Conservation (phyloP, 1,140 invertebrate species). For the Littorina saxatilis region DNA sequence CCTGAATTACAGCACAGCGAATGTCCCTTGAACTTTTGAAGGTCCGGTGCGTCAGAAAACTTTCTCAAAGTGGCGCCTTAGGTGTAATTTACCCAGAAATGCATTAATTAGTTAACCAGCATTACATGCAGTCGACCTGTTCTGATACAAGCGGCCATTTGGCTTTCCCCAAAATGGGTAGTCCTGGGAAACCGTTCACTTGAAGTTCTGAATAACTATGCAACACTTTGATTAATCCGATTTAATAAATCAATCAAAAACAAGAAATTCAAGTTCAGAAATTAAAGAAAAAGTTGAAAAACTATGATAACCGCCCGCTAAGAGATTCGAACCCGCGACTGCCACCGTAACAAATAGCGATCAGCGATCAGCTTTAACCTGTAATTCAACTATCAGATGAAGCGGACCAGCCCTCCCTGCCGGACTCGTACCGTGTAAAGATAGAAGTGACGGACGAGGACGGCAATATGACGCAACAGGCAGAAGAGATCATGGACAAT, state of each 20-base stretch:
- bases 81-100: neutral
- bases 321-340: neutral
- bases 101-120: too few relatives aligned
- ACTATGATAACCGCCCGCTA: neutral
- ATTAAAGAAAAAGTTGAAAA: too few relatives aligned
- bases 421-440: constrained; percentile 44
- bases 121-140: too few relatives aligned
- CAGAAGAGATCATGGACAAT: constrained; percentile 46
- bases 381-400: too few relatives aligned
- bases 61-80: neutral
- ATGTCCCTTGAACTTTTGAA: too few relatives aligned
- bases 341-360: neutral
- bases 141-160: too few relatives aligned
- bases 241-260: too few relatives aligned
- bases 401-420: constrained; percentile 41
- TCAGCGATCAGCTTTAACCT: neutral
- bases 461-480: constrained; percentile 41
- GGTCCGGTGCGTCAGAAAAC: neutral
- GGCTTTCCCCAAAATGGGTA: too few relatives aligned
- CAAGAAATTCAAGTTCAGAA: neutral
- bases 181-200: too few relatives aligned
- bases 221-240: too few relatives aligned
- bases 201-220: too few relatives aligned
- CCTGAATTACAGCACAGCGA: neutral
- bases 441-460: constrained; percentile 50